Conservation (phyloP, 2,888 invertebrate genomes). For the Tetragonula carbonaria region DNA sequence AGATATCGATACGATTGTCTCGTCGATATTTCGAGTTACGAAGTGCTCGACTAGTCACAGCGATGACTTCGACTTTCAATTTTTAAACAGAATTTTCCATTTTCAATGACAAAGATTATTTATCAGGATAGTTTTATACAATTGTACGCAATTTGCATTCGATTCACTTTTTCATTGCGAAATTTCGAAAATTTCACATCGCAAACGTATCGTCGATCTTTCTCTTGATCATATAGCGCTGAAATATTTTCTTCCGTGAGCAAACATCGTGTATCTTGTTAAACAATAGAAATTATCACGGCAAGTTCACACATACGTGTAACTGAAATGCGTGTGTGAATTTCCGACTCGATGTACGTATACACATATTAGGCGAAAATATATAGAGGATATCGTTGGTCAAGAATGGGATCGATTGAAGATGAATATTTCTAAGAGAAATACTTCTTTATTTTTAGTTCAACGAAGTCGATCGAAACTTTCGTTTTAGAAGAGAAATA, state of each 20-base stretch:
- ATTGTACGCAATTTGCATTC: background rate
- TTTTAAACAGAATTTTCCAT: background rate
- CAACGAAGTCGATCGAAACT: background rate
- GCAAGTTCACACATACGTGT: slow-evolving; percentile 27
- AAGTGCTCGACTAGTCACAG: background rate
- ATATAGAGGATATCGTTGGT: slow-evolving; percentile 11
- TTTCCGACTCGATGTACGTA: slow-evolving; percentile 22
- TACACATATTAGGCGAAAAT: background rate
- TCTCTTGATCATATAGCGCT: background rate
- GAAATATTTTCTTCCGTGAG: slow-evolving; percentile 28
- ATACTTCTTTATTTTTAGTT: background rate
- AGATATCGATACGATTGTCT: slow-evolving; percentile 28
- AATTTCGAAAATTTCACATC: background rate
- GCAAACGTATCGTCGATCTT: background rate
- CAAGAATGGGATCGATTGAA: slow-evolving; percentile 22
- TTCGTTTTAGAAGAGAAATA: background rate
- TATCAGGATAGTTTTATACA: background rate
- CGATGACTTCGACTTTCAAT: background rate
- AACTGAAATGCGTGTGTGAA: slow-evolving; percentile 11
- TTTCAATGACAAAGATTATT: background rate
- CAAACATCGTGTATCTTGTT: slow-evolving; percentile 40
- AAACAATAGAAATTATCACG: slow-evolving; percentile 46
- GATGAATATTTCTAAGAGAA: background rate
- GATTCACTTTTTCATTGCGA: background rate
- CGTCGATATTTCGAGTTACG: background rate